phyloP scores from a whole-genome alignment of 2,113 vertebrate species.

The Talpa occidentalis region DNA sequence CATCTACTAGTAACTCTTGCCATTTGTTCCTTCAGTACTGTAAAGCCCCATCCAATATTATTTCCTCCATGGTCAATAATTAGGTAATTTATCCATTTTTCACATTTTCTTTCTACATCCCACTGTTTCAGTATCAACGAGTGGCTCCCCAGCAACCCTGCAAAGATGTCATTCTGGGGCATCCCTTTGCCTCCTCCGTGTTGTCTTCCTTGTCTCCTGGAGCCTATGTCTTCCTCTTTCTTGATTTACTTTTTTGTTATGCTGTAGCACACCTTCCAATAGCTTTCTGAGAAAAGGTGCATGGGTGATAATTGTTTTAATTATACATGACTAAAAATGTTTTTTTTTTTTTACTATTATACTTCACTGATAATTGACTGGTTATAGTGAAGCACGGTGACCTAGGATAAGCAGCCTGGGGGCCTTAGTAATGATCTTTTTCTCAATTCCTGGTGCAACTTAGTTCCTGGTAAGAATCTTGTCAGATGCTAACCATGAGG shows the following conservation, averaged over 20 bases:
- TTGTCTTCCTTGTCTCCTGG: background rate
- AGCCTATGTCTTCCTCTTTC: background rate
- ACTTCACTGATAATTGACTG: background rate
- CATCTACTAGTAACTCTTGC: background rate
- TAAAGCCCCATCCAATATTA: background rate
- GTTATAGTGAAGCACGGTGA: too few relatives aligned
- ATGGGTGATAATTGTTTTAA: background rate
- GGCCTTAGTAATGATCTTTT: too few relatives aligned
- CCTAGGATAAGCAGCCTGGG: too few relatives aligned
- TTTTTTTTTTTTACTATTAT: background rate
- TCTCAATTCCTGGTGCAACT: too few relatives aligned
- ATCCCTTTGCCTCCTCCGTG: background rate
- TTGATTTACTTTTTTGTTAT: background rate
- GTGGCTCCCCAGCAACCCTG: background rate
- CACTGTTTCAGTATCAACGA: background rate
- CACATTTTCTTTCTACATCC: background rate
- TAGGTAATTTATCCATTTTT: background rate
- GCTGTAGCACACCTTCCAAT: background rate
- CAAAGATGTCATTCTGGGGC: background rate
- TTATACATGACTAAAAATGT: background rate
- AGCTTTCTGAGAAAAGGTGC: conserved; percentile 16
- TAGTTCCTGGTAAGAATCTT: too few relatives aligned
- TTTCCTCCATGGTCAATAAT: background rate
- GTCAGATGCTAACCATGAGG: too few relatives aligned
- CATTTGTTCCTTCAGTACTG: background rate